Evolutionary conservation across 2,888 invertebrate species (phyloP).

Genomic region (Pammene fasciana): DNA sequence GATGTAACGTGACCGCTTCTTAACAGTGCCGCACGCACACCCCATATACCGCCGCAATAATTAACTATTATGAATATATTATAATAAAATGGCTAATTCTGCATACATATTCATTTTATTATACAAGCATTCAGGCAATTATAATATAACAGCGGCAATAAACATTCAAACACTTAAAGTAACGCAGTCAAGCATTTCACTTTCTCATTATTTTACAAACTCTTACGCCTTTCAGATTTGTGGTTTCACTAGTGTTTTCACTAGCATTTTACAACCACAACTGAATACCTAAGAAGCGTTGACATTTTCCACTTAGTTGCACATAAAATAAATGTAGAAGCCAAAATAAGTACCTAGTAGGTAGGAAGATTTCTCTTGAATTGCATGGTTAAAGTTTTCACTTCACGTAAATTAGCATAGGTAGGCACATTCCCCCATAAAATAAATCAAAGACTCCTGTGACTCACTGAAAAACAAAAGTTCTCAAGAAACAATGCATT

Average conservation of each 20-base stretch:
- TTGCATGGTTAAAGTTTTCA: neutral
- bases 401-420: neutral
- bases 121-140: conserved; percentile 15
- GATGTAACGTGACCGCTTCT: too few species aligned
- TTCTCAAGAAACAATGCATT: conserved; percentile 18
- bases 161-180: conserved; percentile 22
- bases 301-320: conserved; percentile 14
- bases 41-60: too few species aligned
- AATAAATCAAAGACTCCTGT: conserved; percentile 5
- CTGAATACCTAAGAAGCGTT: conserved; percentile 13
- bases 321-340: conserved; percentile 2
- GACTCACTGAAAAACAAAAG: conserved; percentile 10
- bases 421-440: neutral
- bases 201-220: conserved; percentile 22
- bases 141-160: conserved; percentile 20
- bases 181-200: conserved; percentile 28
- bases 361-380: conserved; percentile 1
- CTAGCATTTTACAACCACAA: conserved; percentile 32
- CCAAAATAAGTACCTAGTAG: neutral
- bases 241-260: conserved; percentile 35
- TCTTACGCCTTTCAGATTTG: conserved; percentile 34
- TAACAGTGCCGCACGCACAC: too few species aligned
- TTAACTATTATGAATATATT: too few species aligned
- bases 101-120: conserved; percentile 9
- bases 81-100: too few species aligned